Evolutionary conservation across 2,888 invertebrate species (phyloP).

Genomic region (Elmis aenea): DNA sequence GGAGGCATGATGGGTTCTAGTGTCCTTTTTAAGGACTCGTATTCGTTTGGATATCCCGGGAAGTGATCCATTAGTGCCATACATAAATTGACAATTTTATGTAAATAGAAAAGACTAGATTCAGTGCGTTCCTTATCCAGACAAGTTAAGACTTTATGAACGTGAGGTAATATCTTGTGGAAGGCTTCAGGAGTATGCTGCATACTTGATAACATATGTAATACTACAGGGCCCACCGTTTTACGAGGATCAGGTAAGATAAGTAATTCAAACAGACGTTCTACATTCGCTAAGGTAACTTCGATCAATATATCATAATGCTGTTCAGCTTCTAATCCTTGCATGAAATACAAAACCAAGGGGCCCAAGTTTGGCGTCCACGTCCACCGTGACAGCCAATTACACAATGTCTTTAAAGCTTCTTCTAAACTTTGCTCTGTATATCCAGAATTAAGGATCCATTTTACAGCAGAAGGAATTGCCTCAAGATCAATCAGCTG

Average conservation of each 20-base stretch:
- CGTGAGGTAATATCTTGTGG: conserved; percentile 53
- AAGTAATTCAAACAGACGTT: conserved; percentile 54
- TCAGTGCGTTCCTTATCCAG: conserved; percentile 57
- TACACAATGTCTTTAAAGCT: conserved; percentile 60
- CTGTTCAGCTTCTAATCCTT: conserved; percentile 53
- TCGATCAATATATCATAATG: conserved; percentile 50
- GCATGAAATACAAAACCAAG: conserved; percentile 64
- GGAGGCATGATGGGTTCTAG: conserved; percentile 37
- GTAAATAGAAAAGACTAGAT: conserved; percentile 46
- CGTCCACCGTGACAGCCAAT: conserved; percentile 63
- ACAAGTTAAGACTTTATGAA: conserved; percentile 49
- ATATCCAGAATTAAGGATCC: conserved; percentile 41
- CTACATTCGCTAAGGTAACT: conserved; percentile 58
- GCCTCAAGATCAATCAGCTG: conserved; percentile 48
- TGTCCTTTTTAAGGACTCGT: conserved; percentile 38
- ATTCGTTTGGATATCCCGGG: conserved; percentile 39
- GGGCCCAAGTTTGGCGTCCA: conserved; percentile 59
- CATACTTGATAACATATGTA: conserved; percentile 58
- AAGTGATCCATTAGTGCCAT: conserved; percentile 52
- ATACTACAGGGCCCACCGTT: conserved; percentile 57
- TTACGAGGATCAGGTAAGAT: conserved; percentile 53
- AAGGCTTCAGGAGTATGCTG: conserved; percentile 58
- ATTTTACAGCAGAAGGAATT: conserved; percentile 46
- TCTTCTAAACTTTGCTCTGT: conserved; percentile 54
- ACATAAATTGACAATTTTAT: conserved; percentile 58